Evolutionary conservation across 2,888 invertebrate genomes (phyloP), one percentile per base, ranked within the genome.

Genomic region (Pseudanteris insignis): DNA sequence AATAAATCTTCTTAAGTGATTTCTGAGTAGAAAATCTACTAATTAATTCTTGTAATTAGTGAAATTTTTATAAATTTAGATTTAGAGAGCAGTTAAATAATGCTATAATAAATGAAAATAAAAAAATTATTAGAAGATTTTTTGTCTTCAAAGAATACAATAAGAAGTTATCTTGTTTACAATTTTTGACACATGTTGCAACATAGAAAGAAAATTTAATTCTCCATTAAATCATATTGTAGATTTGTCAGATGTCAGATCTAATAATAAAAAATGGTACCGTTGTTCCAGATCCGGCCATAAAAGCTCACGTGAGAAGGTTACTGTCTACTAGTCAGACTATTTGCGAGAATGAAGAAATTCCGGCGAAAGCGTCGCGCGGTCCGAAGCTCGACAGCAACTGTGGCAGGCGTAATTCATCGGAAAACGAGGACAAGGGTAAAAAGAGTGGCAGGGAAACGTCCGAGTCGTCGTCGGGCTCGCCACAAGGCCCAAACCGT

Each of bases 261-360:
- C 26, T 26, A 26, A 6, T 3, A 26, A 26, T 2, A 6, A 2
- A n/a, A 5, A 26, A 9, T 26, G 6, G n/a, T 21, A 21, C 7
- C 21, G 21, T 21, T 7, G 3, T 72, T 83, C 43, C 82, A 94
- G 94, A 94, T 86, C 92, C 92, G 69, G 89, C 89, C 81, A 87
- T 94, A 79, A 93, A 93, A 82, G 91, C 90, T 65, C 88, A 87
- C 72, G 88, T 91, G 71, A 84, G 87, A 75, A 86, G 89, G 70
- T 87, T 89, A 79, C 81, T 90, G 68, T 86, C 88, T 43, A 86
- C 88, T 67, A 84, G 72, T 44, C 75, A 74, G 82, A 64, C 67
- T 21, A 68, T 66, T 33, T 64, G 63, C 43, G 70, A 71, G 82
- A 83, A 82, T 82, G 72, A 68, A 63, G 74, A 67, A 66, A 71